Base-by-base conservation (phyloP, 1,140 invertebrate genomes). In the Drosophila sp. region DNA sequence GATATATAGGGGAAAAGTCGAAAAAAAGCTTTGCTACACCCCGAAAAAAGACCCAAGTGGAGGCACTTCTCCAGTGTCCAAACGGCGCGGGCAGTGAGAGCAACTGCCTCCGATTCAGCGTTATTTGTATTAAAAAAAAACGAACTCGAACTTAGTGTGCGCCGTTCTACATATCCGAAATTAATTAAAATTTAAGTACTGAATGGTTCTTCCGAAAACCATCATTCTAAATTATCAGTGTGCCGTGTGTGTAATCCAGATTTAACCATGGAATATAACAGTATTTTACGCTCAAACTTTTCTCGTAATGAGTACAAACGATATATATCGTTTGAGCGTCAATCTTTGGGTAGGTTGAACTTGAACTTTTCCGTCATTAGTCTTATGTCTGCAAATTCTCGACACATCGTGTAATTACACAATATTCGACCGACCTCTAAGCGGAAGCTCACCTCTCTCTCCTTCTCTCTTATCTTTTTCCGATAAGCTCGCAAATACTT, bases 251-350 rank as follows among this genome's bases (percentile, higher is more conserved):
- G 29, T 32, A 40, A 40, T 18, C 27, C n/a, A 58, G 29, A 63
- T 13, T 41, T 41, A 21, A 53, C 38, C 32, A 89, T 87, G 83
- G 83, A 87, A 51, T 79, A 81, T 36, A 73, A 82, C 25, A 83
- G 51, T 38, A 41, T 80, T 11, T 57, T 76, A 48, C 78, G 87
- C 41, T 91, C 90, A 14, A 91, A 91, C 66, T 91, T 91, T 16
- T 80, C 77, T 6, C 81, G 80, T 41, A 73, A 86, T 64, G 90
- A 91, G 45, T 91, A 91, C 57, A 76, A 67, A 25, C 65, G 90
- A 72, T 91, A 91, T 73, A 91, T 91, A 69, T 91, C 90, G 40
- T 91, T n/a, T 48, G 90, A 91, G n/a, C 82, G 89, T n/a, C 86
- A 91, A 36, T 80, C 81, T 18, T 78, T 91, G 76, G 81, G 89